phyloP scores from a whole-genome alignment of 2,888 invertebrate genomes.

The Xylota segnis region DNA sequence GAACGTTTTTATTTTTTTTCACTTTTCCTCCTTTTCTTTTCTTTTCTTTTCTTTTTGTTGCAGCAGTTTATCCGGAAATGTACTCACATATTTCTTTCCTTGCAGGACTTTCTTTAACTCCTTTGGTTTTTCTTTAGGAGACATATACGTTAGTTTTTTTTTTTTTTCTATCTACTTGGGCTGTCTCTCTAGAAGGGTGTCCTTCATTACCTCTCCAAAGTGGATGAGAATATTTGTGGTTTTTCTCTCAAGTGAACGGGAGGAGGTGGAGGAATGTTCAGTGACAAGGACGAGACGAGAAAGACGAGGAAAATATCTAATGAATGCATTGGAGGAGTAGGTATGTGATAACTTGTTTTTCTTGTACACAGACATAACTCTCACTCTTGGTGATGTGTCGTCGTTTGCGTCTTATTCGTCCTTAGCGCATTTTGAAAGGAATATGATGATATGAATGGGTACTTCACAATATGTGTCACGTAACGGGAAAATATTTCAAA shows the following conservation, averaged over 20 bases:
- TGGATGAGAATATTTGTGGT: conserved; percentile 51
- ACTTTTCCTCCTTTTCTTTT: background rate
- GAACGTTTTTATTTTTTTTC: conserved; percentile 31
- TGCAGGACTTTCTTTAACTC: conserved; percentile 50
- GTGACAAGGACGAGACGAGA: conserved; percentile 13
- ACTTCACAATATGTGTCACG: conserved; percentile 42
- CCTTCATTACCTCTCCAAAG: conserved; percentile 64
- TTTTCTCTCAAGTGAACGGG: conserved; percentile 22
- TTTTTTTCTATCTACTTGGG: conserved; percentile 2
- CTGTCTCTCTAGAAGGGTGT: conserved; percentile 53
- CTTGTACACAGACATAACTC: conserved; percentile 33
- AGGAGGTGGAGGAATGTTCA: conserved; percentile 24
- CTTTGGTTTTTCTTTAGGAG: conserved; percentile 17
- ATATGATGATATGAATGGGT: conserved; percentile 42
- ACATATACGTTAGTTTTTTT: background rate
- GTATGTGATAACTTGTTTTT: conserved; percentile 68
- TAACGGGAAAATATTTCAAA: conserved; percentile 58
- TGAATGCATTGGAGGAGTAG: conserved; percentile 71
- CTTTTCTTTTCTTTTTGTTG: conserved; percentile 24
- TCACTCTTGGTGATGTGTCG: conserved; percentile 24
- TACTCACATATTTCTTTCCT: conserved; percentile 70
- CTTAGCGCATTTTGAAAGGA: conserved; percentile 13
- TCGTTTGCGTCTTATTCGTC: background rate
- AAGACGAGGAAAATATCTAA: conserved; percentile 50
- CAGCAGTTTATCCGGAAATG: conserved; percentile 71